Base-by-base conservation (phyloP, 2,113 vertebrate genomes). In the Rattus rattus region DNA sequence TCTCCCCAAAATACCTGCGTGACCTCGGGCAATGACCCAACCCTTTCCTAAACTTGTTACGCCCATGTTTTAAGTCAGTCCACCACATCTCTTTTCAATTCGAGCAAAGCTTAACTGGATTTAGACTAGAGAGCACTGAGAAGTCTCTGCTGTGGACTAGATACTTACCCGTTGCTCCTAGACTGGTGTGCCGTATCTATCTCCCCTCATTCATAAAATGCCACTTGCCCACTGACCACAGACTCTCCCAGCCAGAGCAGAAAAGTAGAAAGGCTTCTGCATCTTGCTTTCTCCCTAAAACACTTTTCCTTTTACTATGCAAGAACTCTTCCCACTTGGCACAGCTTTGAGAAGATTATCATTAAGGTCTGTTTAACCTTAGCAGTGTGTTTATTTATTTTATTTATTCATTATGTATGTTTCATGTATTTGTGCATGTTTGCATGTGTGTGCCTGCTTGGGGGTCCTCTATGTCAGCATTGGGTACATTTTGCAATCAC, bases 1-100 rank as follows among this genome's bases (percentile, higher is more conserved):
- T 86, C 65, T 90, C 67, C 80, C 59, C 70, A 7, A 36, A 87
- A 97, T 56, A 89, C 83, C 81, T 70, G 16, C 67, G 88, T 96
- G 69, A 92, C 87, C 83, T 94, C 13, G 0, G 61, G 54, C 90
- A 63, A 52, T 43, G 59, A 47, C 30, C 30, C 54, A 81, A 75
- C 52, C 28, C 52, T 33, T 24, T 67, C 22, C 36, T 17, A 10
- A 33, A 73, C 47, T 63, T 1, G 1, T 11, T 75, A 43, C 52
- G 28, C 39, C 61, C 88, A 56, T 76, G 65, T 91, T 87, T 61
- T 69, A 88, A 83, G 81, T 30, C 61, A 52, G 70, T 56, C 2
- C 39, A 59, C 69, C 26, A 54, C 8, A 4, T 17, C 36, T 39
- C 36, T 77, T 47, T 76, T 3, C 39, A 30, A 56, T 3, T 59